Evolutionary conservation across 1,140 invertebrate genomes (phyloP).

Genomic region (Batillaria attramentaria): DNA sequence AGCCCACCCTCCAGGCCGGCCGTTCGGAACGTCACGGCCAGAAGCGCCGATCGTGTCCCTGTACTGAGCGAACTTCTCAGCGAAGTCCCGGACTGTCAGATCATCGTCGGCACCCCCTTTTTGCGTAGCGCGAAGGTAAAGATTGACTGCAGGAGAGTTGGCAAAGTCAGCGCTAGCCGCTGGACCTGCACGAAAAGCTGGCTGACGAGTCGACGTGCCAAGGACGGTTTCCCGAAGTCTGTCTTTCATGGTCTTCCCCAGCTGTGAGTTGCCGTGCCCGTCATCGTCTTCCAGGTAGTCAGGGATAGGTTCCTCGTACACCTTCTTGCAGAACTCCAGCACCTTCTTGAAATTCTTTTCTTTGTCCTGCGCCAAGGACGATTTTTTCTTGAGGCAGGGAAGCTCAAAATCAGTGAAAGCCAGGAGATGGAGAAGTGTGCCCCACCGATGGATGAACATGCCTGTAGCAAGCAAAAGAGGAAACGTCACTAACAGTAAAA

Average conservation of each 20-base stretch:
- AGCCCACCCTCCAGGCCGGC: no score
- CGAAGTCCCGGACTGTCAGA: no score
- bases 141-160: not conserved
- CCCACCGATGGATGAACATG: conserved; percentile 80
- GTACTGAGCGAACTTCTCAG: no score
- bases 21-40: no score
- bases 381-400: conserved; percentile 32
- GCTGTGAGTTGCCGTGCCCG: not conserved
- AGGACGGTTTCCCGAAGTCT: not conserved
- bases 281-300: conserved; percentile 41
- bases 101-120: not conserved
- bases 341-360: conserved; percentile 21
- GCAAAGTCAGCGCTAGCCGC: not conserved
- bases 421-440: conserved; percentile 96
- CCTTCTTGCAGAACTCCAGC: conserved; percentile 35
- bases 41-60: no score
- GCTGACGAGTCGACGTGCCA: not conserved
- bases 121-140: conserved; percentile 5
- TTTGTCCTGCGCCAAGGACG: not conserved
- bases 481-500: no score
- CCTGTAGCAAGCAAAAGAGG: no score
- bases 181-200: not conserved
- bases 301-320: conserved; percentile 36
- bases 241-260: not conserved
- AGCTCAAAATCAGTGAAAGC: conserved; percentile 85